phyloP scores from a whole-genome alignment of 2,888 invertebrate species.

The Eledone cirrhosa region DNA sequence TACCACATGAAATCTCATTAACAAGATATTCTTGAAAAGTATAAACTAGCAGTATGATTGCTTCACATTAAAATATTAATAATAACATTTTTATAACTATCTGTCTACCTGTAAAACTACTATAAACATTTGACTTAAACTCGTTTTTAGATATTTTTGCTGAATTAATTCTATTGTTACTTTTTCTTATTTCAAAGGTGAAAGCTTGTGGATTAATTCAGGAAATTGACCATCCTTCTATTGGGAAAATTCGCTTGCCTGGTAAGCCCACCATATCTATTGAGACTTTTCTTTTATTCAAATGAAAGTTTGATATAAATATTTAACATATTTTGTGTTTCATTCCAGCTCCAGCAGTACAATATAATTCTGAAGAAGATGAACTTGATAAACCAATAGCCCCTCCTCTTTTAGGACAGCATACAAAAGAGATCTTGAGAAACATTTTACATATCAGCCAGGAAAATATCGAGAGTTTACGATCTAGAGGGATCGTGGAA shows the following conservation, averaged over 20 bases:
- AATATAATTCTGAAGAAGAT: slow-evolving; percentile 76
- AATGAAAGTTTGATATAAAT: no score
- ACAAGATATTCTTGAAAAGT: no score
- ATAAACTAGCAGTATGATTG: no score
- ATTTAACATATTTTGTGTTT: slow-evolving; percentile 69
- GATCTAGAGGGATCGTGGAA: slow-evolving; percentile 37
- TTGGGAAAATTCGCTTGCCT: slow-evolving; percentile 74
- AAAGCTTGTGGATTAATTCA: slow-evolving; percentile 62
- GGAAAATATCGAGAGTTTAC: slow-evolving; percentile 37
- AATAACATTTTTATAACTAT: no score
- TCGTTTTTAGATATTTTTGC: no score
- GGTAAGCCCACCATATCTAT: slow-evolving; percentile 43
- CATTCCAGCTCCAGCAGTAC: slow-evolving; percentile 80
- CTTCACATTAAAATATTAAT: no score
- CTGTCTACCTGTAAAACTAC: no score
- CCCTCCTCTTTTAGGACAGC: slow-evolving; percentile 88
- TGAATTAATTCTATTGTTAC: not conserved
- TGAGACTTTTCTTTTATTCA: no score
- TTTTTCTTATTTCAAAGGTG: slow-evolving; percentile 49
- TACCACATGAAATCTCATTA: no score
- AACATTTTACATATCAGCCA: slow-evolving; percentile 45
- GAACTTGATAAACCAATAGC: slow-evolving; percentile 74
- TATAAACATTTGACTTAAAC: no score
- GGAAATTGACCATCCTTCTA: slow-evolving; percentile 72
- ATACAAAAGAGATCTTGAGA: slow-evolving; percentile 80